Base-by-base conservation (phyloP, 2,113 vertebrate species). In the Dendropsophus ebraccatus region DNA sequence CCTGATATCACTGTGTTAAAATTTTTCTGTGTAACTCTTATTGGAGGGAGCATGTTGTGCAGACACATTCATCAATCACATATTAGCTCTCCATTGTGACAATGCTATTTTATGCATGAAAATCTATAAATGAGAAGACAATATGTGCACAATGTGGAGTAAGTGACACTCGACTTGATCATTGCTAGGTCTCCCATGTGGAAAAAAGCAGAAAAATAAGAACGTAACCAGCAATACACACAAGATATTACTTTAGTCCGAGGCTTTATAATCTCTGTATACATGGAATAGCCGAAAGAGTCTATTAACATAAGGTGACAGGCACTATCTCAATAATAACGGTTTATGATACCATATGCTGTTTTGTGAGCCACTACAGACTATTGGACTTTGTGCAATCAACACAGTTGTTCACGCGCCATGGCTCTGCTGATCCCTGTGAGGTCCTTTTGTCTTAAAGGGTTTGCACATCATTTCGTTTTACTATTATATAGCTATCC, bases 31-130 rank as follows among this genome's bases (percentile, higher is more conserved):
- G 56, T 25, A 25, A 60, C n/a, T 30, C 14, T 30, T 7, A 69
- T 35, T 10, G 32, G 3, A 35, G 65, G 32, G 17, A 41, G 41
- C 2, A 12, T 70, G 67, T 37, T 4, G 35, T 17, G 10, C 32
- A 69, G 65, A 21, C 65, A 23, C 23, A 21, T 32, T 21, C 32
- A 70, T 70, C 19, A 21, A 70, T 70, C 67, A 41, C 65, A 23
- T 70, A 41, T 74, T n/a, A 7, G 21, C 52, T 41, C 52, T 37
- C 11, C 5, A 9, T n/a, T 35, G 32, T 37, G 76, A 79, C 50
- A 77, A 52, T 7, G 52, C 52, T 37, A 56, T 41, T 79, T 58
- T 56, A 54, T n/a, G 76, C 30, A 37, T 78, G 50, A 35, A 76
- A 41, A 60, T 60, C 32, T 14, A n/a, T 19, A 45, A n/a, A 65